Percentiles rank a stretch among this genome's conserved stretches.
These are phyloP conservation scores for Pyrocoelia pectoralis DNA, from an alignment of 2,888 invertebrate species.

Conservation along the genomic window DNA sequence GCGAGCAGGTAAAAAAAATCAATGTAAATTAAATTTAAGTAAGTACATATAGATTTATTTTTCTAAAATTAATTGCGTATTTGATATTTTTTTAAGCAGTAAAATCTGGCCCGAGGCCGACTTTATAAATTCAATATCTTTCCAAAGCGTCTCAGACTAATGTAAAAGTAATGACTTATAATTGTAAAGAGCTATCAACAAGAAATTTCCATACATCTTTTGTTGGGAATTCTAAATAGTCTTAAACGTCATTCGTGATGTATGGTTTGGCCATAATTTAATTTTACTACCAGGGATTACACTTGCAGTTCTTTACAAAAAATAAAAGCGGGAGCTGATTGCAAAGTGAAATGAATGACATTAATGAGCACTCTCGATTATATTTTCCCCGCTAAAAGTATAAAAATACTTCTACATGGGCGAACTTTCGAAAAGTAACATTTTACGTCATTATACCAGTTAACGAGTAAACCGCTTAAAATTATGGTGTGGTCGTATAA, in stretches of 20 bases:
- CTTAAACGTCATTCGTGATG: slow-evolving; percentile 52
- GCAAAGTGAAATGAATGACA: slow-evolving; percentile 20
- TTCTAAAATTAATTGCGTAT: too few relatives aligned
- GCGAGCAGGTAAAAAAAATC: too few relatives aligned
- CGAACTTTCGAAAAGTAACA: neutral
- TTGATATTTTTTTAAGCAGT: too few relatives aligned
- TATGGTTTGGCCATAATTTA: slow-evolving; percentile 49
- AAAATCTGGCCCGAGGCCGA: too few relatives aligned
- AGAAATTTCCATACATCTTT: slow-evolving; percentile 49
- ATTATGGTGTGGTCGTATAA: too few relatives aligned
- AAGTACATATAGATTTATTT: too few relatives aligned
- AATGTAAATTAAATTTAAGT: too few relatives aligned
- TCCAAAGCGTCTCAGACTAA: slow-evolving; percentile 22
- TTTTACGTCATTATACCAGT: too few relatives aligned
- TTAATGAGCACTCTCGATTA: slow-evolving; percentile 24
- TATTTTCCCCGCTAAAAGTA: slow-evolving; percentile 11
- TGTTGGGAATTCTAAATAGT: slow-evolving; percentile 45
- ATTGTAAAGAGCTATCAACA: slow-evolving; percentile 38
- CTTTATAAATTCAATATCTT: neutral
- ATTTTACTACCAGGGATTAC: slow-evolving; percentile 44
- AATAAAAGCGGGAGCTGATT: slow-evolving; percentile 31
- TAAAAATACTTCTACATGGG: neutral
- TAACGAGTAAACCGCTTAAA: neutral
- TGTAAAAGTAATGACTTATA: slow-evolving; percentile 27
- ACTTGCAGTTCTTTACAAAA: slow-evolving; percentile 30